Base-by-base conservation (phyloP, 2,113 vertebrate genomes). In the Ceyx margarethae region DNA sequence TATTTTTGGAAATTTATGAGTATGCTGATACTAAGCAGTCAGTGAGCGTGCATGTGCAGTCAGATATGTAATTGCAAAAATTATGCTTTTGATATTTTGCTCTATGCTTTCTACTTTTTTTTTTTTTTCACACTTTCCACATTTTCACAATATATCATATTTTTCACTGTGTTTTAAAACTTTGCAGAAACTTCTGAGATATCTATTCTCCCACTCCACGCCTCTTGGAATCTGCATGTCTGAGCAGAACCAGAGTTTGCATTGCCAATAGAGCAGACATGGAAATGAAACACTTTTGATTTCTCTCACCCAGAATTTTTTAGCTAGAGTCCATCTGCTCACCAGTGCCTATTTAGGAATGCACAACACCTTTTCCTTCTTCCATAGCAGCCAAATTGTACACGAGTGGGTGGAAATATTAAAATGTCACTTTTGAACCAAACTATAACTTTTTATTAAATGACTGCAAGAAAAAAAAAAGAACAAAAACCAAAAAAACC, bases 241-340 rank as follows among this genome's bases (percentile, higher is more conserved):
- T 93, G 84, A 93, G 78, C 71, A 90, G 82, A 95, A 89, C 29
- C 66, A 92, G 78, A 81, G 89, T 81, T 90, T 92, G 77, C 91
- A 64, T 89, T 95, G 95, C 94, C 84, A 96, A 92, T 84, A 87
- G 50, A 93, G 73, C 80, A 95, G 91, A 89, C 87, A 92, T 94
- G 53, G 90, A 94, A 93, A 96, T 92, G 75, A 95, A 96, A 94
- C 89, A 91, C 87, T 95, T 91, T 35, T 86, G 76, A 95, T 96
- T 96, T 96, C 91, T 94, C 79, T 95, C 94, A 93, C 93, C 64
- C 94, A 86, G 79, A 89, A 95, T 89, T 91, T 96, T 96, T 96
- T 91, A 94, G 69, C 89, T 96, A 43, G 60, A 95, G 94, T 96
- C 95, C 95, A 95, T 97, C 94, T 97, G 94, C 95, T 96, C 92